phyloP scores from a whole-genome alignment of 2,113 vertebrate genomes.

The Rhinoderma darwinii region DNA sequence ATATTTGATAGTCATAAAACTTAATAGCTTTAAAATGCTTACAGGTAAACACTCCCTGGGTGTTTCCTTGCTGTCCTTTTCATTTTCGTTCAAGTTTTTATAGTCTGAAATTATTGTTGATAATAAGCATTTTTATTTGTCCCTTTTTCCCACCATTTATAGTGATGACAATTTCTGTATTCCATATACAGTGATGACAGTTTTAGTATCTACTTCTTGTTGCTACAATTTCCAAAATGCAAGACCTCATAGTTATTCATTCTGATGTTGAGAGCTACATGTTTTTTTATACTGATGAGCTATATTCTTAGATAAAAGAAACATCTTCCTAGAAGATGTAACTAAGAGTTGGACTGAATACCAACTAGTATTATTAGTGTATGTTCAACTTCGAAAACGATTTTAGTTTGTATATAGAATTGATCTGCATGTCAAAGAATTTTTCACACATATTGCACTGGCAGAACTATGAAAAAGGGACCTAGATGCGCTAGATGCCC shows the following conservation, averaged over 20 bases:
- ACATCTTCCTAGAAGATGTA: not conserved
- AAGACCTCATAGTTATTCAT: not conserved
- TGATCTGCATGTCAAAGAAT: too few relatives aligned
- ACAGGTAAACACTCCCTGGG: not conserved
- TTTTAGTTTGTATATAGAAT: too few relatives aligned
- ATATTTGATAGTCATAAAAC: not conserved
- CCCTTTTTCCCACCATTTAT: not conserved
- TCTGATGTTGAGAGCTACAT: not conserved
- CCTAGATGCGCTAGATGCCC: too few relatives aligned
- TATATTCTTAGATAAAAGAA: not conserved
- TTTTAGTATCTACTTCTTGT: not conserved
- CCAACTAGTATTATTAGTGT: too few relatives aligned
- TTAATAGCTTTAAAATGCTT: not conserved
- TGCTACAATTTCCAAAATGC: not conserved
- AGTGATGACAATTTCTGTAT: not conserved
- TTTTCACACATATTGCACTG: too few relatives aligned
- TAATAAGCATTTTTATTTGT: slow-evolving; percentile 1
- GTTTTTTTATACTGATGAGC: not conserved
- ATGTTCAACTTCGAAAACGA: too few relatives aligned
- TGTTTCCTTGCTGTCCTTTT: not conserved
- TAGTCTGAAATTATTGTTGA: not conserved
- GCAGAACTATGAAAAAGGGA: too few relatives aligned
- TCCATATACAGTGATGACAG: not conserved
- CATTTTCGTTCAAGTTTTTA: not conserved
- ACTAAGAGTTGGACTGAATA: too few relatives aligned